These are phyloP conservation scores for Nemotelus nigrinus DNA, from an alignment of 2,888 invertebrate genomes.

Conservation along the genomic window DNA sequence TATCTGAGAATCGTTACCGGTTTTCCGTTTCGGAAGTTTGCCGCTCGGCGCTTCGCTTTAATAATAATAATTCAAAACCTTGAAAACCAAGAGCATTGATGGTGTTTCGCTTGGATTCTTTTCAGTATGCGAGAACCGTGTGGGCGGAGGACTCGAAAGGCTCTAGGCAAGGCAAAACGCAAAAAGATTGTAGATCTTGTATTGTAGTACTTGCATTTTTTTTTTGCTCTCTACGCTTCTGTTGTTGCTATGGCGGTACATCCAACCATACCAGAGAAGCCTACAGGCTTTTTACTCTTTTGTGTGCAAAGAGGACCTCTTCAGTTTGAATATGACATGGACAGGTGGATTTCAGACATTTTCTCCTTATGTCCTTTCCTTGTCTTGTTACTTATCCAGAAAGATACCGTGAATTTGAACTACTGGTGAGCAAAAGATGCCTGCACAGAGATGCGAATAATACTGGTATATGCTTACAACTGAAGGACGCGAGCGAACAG, in stretches of 20 bases:
- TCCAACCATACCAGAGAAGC: not conserved
- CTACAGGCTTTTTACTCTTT: slow-evolving; percentile 14
- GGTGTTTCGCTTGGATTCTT: not conserved
- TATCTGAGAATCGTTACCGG: not conserved
- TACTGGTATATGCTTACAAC: not conserved
- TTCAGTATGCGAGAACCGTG: not conserved
- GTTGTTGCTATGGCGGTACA: not conserved
- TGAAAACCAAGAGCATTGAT: not conserved
- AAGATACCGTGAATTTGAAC: not conserved
- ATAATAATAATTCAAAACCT: not conserved
- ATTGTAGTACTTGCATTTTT: not conserved
- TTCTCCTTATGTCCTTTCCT: not conserved
- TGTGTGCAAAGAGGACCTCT: not conserved
- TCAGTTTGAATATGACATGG: slow-evolving; percentile 5
- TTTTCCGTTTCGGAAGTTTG: slow-evolving; percentile 19
- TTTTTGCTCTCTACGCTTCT: not conserved
- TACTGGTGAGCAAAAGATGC: not conserved
- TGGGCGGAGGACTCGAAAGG: not conserved
- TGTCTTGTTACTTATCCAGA: slow-evolving; percentile 11
- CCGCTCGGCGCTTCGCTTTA: not conserved
- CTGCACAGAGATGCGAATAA: not conserved
- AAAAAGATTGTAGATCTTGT: not conserved
- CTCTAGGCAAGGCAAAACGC: not conserved
- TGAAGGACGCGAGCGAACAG: not conserved
- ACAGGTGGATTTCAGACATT: slow-evolving; percentile 18